A percentile compares a stretch with the other conserved stretches of the same genome.
These are phyloP conservation scores for Formica exsecta DNA, from an alignment of 1,140 invertebrate species.

Conservation along the genomic window DNA sequence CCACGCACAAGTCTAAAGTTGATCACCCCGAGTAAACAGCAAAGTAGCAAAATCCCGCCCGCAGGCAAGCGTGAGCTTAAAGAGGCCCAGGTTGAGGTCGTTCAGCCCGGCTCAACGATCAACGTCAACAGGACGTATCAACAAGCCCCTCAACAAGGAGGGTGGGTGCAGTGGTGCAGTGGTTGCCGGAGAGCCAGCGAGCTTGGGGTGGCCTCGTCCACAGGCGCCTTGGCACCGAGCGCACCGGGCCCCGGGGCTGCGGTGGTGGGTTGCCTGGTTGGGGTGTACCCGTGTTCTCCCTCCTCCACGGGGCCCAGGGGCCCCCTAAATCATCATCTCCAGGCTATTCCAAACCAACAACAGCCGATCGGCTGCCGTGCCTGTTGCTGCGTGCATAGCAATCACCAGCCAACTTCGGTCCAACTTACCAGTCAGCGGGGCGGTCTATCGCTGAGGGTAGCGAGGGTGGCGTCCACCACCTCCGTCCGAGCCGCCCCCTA, in stretches of 20 bases:
- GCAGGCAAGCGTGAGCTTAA: slow-evolving; percentile 73
- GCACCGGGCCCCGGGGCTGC: slow-evolving; percentile 84
- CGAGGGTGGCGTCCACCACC: slow-evolving; percentile 87
- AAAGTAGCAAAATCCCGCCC: slow-evolving; percentile 82
- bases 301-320: slow-evolving; percentile 86
- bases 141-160: slow-evolving; percentile 67
- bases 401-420: slow-evolving; percentile 80
- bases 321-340: slow-evolving; percentile 82
- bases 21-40: slow-evolving; percentile 27
- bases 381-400: slow-evolving; percentile 82
- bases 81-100: slow-evolving; percentile 76
- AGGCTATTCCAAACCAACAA: slow-evolving; percentile 72
- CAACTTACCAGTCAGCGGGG: slow-evolving; percentile 85
- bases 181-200: slow-evolving; percentile 81
- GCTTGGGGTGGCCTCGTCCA: slow-evolving; percentile 84
- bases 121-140: slow-evolving; percentile 69
- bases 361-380: slow-evolving; percentile 80
- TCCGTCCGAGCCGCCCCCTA: slow-evolving; percentile 86
- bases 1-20: slow-evolving; percentile 30
- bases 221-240: slow-evolving; percentile 84
- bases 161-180: slow-evolving; percentile 83
- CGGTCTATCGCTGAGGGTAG: slow-evolving; percentile 86
- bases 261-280: slow-evolving; percentile 87
- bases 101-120: slow-evolving; percentile 76
- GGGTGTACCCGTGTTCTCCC: slow-evolving; percentile 86